These are phyloP conservation scores for Scelioninae gen. 1 DNA, from an alignment of 2,888 invertebrate genomes.

Conservation along the genomic window DNA sequence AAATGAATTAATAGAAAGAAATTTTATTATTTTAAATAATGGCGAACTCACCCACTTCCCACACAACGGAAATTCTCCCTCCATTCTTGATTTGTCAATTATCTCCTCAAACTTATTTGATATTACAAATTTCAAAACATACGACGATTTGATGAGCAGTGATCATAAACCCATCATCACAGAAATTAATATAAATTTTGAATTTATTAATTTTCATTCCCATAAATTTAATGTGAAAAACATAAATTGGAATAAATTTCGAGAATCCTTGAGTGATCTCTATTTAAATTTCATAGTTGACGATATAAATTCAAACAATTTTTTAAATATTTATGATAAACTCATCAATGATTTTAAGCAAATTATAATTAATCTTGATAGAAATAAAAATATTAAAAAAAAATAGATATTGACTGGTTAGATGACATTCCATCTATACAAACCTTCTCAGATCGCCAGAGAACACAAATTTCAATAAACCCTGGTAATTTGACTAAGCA, in stretches of 20 bases:
- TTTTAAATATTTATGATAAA: too few species aligned
- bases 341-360: too few species aligned
- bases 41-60: slow-evolving; percentile 14
- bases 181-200: neutral
- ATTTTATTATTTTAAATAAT: slow-evolving; percentile 4
- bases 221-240: neutral
- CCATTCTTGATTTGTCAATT: slow-evolving; percentile 8
- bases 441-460: too few species aligned
- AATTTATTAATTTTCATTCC: neutral
- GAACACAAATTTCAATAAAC: too few species aligned
- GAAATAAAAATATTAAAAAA: too few species aligned
- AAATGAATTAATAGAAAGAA: neutral
- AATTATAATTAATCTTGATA: too few species aligned
- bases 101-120: neutral
- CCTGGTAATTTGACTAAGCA: too few species aligned
- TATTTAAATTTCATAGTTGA: neutral
- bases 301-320: too few species aligned
- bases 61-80: slow-evolving; percentile 1
- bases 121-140: neutral
- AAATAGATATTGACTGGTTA: too few species aligned
- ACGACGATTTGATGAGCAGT: neutral
- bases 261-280: slow-evolving; percentile 2
- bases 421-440: too few species aligned
- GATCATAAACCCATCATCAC: slow-evolving; percentile 7
- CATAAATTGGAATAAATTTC: neutral